Evolutionary conservation across 2,797 vertebrate species (phyloP).

Genomic region (Erpetoichthys calabaricus): DNA sequence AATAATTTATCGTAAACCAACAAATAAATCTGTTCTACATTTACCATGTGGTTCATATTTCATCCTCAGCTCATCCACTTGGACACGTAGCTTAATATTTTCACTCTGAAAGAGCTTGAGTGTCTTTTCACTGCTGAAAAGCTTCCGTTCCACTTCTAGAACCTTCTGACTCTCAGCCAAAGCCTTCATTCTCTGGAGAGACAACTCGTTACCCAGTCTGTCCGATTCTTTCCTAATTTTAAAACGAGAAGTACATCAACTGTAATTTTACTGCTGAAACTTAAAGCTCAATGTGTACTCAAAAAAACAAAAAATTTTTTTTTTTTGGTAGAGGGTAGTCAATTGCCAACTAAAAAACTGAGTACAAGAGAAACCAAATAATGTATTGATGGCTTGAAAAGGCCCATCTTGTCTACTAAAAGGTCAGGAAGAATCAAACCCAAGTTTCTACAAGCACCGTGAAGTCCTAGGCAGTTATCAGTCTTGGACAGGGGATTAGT

Average conservation of each 20-base stretch:
- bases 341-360: too few species aligned
- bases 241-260: constrained; percentile 1
- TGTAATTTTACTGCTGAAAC: too few species aligned
- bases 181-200: constrained; percentile 83
- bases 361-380: too few species aligned
- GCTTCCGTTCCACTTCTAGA: constrained; percentile 81
- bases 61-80: constrained; percentile 71
- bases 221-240: constrained; percentile 66
- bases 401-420: too few species aligned
- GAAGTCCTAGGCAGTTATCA: too few species aligned
- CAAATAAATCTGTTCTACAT: not conserved
- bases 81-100: constrained; percentile 71
- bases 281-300: not conserved
- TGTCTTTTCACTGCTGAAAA: constrained; percentile 63
- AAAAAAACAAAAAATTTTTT: not conserved
- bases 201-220: constrained; percentile 67
- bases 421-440: too few species aligned
- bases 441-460: too few species aligned
- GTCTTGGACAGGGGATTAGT: too few species aligned
- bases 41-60: constrained; percentile 85
- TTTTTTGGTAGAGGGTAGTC: not conserved
- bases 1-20: constrained; percentile 1
- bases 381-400: too few species aligned
- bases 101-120: constrained; percentile 72
- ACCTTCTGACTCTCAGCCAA: constrained; percentile 83